Conservation (phyloP, 2,797 vertebrate species). For the Garrulus glandarius region DNA sequence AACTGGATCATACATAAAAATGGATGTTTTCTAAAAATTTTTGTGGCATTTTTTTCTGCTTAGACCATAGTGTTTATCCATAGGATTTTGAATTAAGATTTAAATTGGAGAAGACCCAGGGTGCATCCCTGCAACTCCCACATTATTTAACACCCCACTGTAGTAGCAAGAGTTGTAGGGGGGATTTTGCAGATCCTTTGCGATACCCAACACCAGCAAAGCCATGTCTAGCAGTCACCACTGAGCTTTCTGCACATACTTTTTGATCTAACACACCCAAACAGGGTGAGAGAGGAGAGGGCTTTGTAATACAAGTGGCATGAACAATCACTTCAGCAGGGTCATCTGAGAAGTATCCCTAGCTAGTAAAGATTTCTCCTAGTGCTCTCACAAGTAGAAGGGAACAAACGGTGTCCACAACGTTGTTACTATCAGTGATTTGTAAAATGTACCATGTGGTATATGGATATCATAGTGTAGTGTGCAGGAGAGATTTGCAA, state of each 20-base stretch:
- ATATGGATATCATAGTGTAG: accelerated
- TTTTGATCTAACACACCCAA: neutral
- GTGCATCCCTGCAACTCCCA: neutral
- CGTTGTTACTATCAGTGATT: neutral
- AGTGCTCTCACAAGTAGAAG: neutral
- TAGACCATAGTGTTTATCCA: neutral
- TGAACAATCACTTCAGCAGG: neutral
- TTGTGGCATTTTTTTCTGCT: neutral
- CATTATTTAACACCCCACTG: neutral
- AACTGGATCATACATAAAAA: neutral
- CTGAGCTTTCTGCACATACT: neutral
- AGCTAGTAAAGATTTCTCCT: neutral
- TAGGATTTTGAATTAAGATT: neutral
- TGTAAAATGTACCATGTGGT: neutral
- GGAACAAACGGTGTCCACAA: neutral
- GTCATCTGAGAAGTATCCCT: neutral
- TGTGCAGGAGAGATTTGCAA: neutral
- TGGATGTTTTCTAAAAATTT: neutral
- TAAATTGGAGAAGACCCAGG: neutral
- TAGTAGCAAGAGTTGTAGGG: neutral
- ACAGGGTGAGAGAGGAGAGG: neutral
- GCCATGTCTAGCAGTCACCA: neutral
- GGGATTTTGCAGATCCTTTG: neutral
- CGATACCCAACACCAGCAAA: neutral
- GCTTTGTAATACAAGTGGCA: neutral